Conservation (phyloP, 2,113 vertebrate species). For the Ifrita kowaldi region DNA sequence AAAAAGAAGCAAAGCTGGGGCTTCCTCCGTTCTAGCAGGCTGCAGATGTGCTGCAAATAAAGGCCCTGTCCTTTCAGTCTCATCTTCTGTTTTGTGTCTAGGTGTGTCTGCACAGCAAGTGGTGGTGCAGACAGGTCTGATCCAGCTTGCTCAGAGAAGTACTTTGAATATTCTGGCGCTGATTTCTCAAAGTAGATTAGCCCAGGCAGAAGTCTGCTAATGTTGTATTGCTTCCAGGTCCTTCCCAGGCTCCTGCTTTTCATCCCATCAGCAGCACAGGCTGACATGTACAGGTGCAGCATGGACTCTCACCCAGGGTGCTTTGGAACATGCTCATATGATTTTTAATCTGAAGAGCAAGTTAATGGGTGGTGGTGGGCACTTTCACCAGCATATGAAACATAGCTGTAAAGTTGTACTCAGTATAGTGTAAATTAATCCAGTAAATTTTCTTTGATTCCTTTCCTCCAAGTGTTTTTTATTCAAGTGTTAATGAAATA, state of each 20-base stretch:
- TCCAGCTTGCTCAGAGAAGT: neutral
- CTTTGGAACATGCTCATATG: neutral
- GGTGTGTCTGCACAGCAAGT: neutral
- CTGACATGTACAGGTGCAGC: neutral
- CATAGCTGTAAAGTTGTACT: neutral
- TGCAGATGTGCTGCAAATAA: neutral
- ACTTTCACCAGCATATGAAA: neutral
- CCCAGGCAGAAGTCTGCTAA: neutral
- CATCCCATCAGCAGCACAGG: neutral
- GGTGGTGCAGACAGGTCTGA: neutral
- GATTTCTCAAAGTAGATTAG: neutral
- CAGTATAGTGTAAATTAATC: neutral
- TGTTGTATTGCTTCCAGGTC: neutral
- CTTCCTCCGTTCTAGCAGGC: neutral
- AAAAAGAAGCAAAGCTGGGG: neutral
- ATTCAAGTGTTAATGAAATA: neutral
- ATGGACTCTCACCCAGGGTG: neutral
- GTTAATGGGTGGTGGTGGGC: neutral
- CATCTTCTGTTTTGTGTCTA: neutral
- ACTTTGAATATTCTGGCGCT: neutral
- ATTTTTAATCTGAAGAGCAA: neutral
- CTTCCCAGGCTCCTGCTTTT: neutral
- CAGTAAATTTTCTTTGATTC: neutral
- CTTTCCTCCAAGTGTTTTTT: neutral
- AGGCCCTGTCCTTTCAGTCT: neutral